Evolutionary conservation across 2,797 vertebrate genomes (phyloP).

Genomic region (Luscinia megarhynchos): DNA sequence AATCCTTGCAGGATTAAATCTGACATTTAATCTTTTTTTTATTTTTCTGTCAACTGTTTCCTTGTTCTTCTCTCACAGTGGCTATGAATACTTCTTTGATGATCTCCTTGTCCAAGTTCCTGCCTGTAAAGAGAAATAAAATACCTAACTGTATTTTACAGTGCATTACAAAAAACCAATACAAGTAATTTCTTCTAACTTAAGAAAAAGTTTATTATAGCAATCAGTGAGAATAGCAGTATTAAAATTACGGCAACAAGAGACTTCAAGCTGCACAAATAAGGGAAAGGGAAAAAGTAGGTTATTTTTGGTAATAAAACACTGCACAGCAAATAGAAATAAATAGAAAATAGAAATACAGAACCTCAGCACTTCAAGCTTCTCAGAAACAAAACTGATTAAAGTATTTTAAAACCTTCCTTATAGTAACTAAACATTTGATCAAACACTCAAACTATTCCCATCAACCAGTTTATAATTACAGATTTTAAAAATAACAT

Average conservation of each 20-base stretch:
- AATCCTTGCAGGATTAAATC: not conserved
- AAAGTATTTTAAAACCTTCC: not conserved
- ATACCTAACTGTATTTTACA: not conserved
- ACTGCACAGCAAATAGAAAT: not conserved
- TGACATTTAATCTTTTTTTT: not conserved
- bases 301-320: not conserved
- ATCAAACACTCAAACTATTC: not conserved
- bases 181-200: not conserved
- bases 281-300: not conserved
- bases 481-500: not conserved
- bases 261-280: not conserved
- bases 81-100: constrained; percentile 85
- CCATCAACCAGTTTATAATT: not conserved
- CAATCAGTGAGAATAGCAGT: not conserved
- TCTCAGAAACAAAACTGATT: not conserved
- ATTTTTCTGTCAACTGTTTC: constrained; percentile 27
- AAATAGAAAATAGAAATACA: not conserved
- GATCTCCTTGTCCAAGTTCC: constrained; percentile 88
- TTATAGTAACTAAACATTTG: not conserved
- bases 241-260: not conserved
- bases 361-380: not conserved
- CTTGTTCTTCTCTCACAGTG: constrained; percentile 68
- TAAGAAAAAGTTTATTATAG: not conserved
- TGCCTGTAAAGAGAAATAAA: constrained; percentile 81
- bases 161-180: not conserved